Conservation (phyloP, 2,888 invertebrate species). For the Teinopalpus imperialis region DNA sequence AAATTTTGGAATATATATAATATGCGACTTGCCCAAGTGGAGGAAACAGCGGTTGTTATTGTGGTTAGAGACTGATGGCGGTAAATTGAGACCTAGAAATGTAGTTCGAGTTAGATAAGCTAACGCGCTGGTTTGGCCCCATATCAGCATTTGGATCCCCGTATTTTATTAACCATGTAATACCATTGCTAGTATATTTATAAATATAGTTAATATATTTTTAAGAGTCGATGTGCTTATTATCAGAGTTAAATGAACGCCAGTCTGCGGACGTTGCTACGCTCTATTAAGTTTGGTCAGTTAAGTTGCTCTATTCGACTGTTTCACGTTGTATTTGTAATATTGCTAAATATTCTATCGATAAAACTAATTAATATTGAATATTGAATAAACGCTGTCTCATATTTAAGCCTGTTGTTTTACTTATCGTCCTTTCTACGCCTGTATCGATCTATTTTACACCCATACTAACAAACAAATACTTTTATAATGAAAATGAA, state of each 20-base stretch:
- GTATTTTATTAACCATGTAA: slow-evolving; percentile 20
- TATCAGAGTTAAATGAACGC: slow-evolving; percentile 57
- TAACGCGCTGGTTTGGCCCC: slow-evolving; percentile 27
- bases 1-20: no score
- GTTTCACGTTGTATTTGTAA: slow-evolving; percentile 81
- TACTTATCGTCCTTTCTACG: slow-evolving; percentile 34
- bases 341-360: slow-evolving; percentile 79
- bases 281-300: slow-evolving; percentile 74
- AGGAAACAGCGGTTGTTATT: slow-evolving; percentile 21
- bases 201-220: slow-evolving; percentile 49
- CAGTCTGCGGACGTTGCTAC: slow-evolving; percentile 57
- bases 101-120: slow-evolving; percentile 30
- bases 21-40: neutral
- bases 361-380: slow-evolving; percentile 73
- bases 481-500: no score
- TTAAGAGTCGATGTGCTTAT: slow-evolving; percentile 69
- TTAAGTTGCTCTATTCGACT: slow-evolving; percentile 74
- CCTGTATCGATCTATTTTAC: no score
- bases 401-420: slow-evolving; percentile 63
- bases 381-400: slow-evolving; percentile 80
- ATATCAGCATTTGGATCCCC: slow-evolving; percentile 1
- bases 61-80: slow-evolving; percentile 43
- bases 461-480: no score
- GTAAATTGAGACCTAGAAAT: slow-evolving; percentile 31
- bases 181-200: slow-evolving; percentile 24